Conservation (phyloP, 2,888 invertebrate species). For the Eupithecia dodoneata region DNA sequence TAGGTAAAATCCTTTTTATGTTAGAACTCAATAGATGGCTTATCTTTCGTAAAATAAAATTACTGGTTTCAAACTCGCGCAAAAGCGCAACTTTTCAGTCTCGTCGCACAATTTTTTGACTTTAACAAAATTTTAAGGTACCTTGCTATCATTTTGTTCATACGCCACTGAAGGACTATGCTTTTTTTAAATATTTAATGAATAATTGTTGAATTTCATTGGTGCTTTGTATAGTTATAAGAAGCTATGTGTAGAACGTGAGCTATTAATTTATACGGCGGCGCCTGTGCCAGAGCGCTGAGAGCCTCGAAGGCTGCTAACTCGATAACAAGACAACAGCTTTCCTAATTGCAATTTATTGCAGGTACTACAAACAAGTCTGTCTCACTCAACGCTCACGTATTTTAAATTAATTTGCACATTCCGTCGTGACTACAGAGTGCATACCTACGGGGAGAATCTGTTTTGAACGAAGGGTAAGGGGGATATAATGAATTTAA, state of each 20-base stretch:
- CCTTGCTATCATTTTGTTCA: no score
- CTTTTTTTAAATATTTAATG: not conserved
- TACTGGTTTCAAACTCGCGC: no score
- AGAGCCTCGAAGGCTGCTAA: constrained; percentile 77
- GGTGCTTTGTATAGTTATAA: not conserved
- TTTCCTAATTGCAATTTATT: constrained; percentile 84
- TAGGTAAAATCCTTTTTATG: no score
- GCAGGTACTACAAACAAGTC: constrained; percentile 83
- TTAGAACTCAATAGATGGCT: no score
- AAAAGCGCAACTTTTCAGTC: no score
- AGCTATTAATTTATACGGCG: constrained; percentile 68
- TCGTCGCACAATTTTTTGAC: no score
- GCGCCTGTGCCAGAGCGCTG: constrained; percentile 64
- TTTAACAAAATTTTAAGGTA: no score
- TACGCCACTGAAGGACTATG: not conserved
- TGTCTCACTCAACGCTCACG: constrained; percentile 78
- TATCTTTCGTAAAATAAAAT: no score
- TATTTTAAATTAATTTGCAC: constrained; percentile 82
- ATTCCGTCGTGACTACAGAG: constrained; percentile 68
- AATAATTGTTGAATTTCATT: not conserved
- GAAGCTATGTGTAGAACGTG: constrained; percentile 52
- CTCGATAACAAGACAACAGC: constrained; percentile 83
- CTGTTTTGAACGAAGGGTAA: constrained; percentile 26
- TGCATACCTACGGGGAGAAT: constrained; percentile 45
- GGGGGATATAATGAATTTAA: not conserved